Base-by-base conservation (phyloP, 2,888 invertebrate species). In the Oscheius sp. region DNA sequence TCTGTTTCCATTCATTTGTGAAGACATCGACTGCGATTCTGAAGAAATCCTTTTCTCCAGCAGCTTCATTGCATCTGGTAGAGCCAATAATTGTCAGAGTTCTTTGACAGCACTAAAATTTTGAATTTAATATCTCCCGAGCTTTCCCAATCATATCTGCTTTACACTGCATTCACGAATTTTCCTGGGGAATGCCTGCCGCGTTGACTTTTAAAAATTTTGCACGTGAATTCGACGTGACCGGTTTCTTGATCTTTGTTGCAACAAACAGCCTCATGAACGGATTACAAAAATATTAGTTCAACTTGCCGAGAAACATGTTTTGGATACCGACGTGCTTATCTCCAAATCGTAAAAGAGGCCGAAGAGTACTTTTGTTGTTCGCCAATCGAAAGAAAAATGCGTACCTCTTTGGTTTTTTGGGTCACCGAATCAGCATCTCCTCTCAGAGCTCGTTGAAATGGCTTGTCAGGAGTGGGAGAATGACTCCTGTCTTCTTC, bases 1-100 rank as follows among this genome's bases (percentile, higher is more conserved):
- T 60, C 48, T 75, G 73, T 63, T 81, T 81, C 84, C 84, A 84
- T 29, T 78, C 78, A n/a, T 60, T 62, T 29, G 74, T 70, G 53
- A 79, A 79, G 2, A 65, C 71, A 74, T 76, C 63, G 2, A 77
- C 10, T 1, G 72, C 53, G 42, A 59, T 50, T 32, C 59, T 58
- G 70, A 80, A 63, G 1, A 76, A 73, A 47, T 42, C 57, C n/a
- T 55, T n/a, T 47, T 66, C 58, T 11, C 11, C 29, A 7, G 55
- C 13, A 21, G 29, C 66, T 11, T 68, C 53, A 2, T 11, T 21
- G 2, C 11, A 11, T 48, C 13, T 42, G 7, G 47, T 29, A 3
- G 42, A 42, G 7, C 63, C 63, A 48, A 63, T 63, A 3, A 63
- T 63, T 13, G 21, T 3, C 13, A 70, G 21, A 21, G 58, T 35